Evolutionary conservation across 1,140 invertebrate species (phyloP).

Genomic region (Listronotus oregonensis): DNA sequence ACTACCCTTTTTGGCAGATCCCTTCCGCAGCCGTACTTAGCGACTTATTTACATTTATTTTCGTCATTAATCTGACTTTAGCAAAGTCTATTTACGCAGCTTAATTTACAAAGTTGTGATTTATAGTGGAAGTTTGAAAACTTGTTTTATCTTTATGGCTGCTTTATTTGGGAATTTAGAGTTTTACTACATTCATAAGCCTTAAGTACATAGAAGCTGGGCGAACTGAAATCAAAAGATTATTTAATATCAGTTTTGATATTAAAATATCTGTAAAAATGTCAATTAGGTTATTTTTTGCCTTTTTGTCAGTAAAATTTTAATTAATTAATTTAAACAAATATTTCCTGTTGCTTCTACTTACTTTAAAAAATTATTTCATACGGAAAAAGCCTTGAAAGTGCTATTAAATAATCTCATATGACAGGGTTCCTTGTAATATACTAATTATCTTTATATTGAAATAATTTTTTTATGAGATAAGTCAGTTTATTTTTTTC

Average conservation of each 20-base stretch:
- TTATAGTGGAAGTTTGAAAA: conserved; percentile 54
- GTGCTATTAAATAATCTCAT: too few species aligned
- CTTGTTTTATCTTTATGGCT: conserved; percentile 55
- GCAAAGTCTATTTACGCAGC: conserved; percentile 55
- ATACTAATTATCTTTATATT: too few species aligned
- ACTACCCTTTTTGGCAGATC: conserved; percentile 14
- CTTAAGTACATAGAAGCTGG: conserved; percentile 24
- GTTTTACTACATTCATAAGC: conserved; percentile 52
- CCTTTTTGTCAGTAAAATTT: too few species aligned
- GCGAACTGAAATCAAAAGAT: conserved; percentile 1
- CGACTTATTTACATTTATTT: conserved; percentile 55
- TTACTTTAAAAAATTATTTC: too few species aligned
- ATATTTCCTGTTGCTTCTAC: too few species aligned
- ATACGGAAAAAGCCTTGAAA: too few species aligned
- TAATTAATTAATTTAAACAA: too few species aligned
- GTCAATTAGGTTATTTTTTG: too few species aligned
- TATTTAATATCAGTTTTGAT: conserved; percentile 20
- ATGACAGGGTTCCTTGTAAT: too few species aligned
- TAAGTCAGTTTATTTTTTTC: too few species aligned
- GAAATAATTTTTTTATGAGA: too few species aligned
- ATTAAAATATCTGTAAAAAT: too few species aligned
- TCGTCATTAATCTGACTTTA: conserved; percentile 55
- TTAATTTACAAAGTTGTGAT: conserved; percentile 56
- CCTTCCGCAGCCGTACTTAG: conserved; percentile 40
- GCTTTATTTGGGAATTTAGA: conserved; percentile 52